A percentile compares a stretch with the other conserved stretches of the same genome.
Conservation (phyloP, 1,140 invertebrate species). For the Helicoverpa armigera region DNA sequence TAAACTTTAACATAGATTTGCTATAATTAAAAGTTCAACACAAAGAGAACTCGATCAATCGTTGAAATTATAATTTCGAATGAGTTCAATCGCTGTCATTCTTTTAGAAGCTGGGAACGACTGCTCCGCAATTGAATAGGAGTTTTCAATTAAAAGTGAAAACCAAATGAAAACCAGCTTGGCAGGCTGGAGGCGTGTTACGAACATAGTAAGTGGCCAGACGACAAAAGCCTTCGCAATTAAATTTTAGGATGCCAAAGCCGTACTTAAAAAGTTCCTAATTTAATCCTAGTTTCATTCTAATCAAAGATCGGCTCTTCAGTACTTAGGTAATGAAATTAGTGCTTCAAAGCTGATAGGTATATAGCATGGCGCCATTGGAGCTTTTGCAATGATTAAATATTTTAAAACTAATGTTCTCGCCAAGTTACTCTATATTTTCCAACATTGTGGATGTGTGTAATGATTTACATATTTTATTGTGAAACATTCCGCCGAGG, state of each 20-base stretch:
- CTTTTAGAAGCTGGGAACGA: conserved; percentile 44
- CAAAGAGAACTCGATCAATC: conserved; percentile 39
- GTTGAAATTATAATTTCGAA: conserved; percentile 52
- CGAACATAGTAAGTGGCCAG: conserved; percentile 32
- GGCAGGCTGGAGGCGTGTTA: conserved; percentile 44
- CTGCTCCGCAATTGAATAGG: conserved; percentile 48
- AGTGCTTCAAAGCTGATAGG: neutral
- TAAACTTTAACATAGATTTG: conserved; percentile 26
- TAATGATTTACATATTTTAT: conserved; percentile 43
- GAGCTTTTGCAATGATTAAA: neutral
- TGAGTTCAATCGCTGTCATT: conserved; percentile 44
- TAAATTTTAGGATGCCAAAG: conserved; percentile 48
- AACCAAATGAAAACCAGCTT: conserved; percentile 49
- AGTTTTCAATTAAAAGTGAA: conserved; percentile 59
- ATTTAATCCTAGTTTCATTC: conserved; percentile 26
- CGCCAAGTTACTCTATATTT: neutral
- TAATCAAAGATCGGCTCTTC: conserved; percentile 29
- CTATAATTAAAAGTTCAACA: conserved; percentile 39
- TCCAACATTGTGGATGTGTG: conserved; percentile 9
- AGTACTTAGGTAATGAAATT: conserved; percentile 12
- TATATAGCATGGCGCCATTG: neutral
- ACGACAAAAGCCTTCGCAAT: conserved; percentile 51
- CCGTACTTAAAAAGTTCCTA: conserved; percentile 28
- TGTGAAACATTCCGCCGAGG: conserved; percentile 27
- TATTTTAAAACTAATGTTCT: neutral